Conservation (phyloP, 2,797 vertebrate species). For the Oreonectes daqikongensis region DNA sequence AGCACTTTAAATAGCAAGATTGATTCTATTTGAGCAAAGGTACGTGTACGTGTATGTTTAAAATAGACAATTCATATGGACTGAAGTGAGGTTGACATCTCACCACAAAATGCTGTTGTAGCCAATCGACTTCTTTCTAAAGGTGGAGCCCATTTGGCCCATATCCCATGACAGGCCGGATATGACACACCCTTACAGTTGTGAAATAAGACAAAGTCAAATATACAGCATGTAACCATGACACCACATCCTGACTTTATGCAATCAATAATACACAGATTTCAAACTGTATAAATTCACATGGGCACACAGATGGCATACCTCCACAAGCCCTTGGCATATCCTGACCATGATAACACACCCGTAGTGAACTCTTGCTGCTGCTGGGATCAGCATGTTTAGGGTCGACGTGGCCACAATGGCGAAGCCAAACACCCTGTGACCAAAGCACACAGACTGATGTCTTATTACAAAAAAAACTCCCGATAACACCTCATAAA, state of each 20-base stretch:
- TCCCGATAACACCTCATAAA: neutral
- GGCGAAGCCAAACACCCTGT: constrained; percentile 91
- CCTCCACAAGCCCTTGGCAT: constrained; percentile 92
- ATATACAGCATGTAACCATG: neutral
- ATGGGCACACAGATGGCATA: constrained; percentile 61
- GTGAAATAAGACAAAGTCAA: constrained; percentile 6
- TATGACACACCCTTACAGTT: constrained; percentile 81
- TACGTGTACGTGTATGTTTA: too few relatives aligned
- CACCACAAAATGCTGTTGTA: constrained; percentile 86
- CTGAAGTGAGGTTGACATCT: constrained; percentile 39
- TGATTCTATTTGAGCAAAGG: too few relatives aligned
- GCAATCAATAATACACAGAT: neutral
- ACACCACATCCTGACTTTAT: neutral
- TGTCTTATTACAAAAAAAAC: neutral
- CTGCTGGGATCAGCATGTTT: constrained; percentile 91
- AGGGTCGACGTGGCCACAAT: constrained; percentile 90
- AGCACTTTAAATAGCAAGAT: neutral
- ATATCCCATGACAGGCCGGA: constrained; percentile 86
- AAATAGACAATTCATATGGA: too few relatives aligned
- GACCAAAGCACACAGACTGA: constrained; percentile 15
- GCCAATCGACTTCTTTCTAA: constrained; percentile 84
- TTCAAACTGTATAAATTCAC: constrained; percentile 13
- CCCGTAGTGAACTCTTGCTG: constrained; percentile 89
- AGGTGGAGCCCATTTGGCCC: constrained; percentile 87
- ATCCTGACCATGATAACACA: constrained; percentile 92